Evolutionary conservation across 2,888 invertebrate species (phyloP).

Genomic region (Desoria tigrina): DNA sequence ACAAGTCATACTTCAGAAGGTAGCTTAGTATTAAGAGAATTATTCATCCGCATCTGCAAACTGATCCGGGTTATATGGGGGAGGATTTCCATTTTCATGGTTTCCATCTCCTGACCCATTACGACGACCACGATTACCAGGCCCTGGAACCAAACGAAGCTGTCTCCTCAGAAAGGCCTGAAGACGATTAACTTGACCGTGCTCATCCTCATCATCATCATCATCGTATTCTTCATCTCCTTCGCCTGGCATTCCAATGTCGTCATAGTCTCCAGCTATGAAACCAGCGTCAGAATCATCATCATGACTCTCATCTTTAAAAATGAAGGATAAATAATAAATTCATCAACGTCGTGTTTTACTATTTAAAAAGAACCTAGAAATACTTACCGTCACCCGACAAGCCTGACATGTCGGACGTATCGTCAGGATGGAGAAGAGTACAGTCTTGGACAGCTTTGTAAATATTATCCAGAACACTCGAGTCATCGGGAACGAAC

Average conservation of each 20-base stretch:
- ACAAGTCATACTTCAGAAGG: too few relatives aligned
- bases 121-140: background rate
- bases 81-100: conserved; percentile 23
- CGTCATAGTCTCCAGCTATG: background rate
- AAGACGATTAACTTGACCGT: background rate
- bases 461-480: conserved; percentile 69
- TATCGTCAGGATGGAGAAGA: conserved; percentile 76
- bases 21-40: too few relatives aligned
- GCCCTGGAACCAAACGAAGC: background rate
- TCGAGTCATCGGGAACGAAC: conserved; percentile 68
- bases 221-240: conserved; percentile 1
- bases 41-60: conserved; percentile 38
- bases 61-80: conserved; percentile 31
- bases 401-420: conserved; percentile 63
- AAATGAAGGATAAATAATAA: too few relatives aligned
- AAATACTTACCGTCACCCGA: too few relatives aligned
- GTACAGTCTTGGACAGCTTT: conserved; percentile 75
- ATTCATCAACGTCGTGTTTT: too few relatives aligned
- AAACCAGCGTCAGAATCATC: background rate
- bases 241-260: background rate
- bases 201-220: background rate
- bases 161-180: background rate
- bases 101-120: conserved; percentile 15
- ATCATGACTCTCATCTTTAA: too few relatives aligned
- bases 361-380: too few relatives aligned